Evolutionary conservation across 2,797 vertebrate species (phyloP).

Genomic region (Cygnus olor): DNA sequence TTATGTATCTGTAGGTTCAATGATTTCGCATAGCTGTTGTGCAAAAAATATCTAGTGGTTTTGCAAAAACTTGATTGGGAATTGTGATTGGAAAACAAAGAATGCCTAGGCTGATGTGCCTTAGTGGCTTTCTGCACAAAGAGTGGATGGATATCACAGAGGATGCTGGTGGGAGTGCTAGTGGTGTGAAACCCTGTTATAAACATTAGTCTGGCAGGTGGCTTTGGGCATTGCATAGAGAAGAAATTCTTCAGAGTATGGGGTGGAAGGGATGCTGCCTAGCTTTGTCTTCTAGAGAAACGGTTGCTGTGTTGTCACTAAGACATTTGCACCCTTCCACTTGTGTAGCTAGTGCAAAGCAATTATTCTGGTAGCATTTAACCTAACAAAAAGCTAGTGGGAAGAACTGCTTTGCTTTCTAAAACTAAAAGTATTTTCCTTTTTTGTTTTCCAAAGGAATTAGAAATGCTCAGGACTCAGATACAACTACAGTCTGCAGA

Average conservation of each 20-base stretch:
- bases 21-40: not conserved
- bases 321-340: not conserved
- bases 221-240: not conserved
- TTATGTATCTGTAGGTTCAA: not conserved
- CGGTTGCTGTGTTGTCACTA: rapidly evolving
- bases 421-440: not conserved
- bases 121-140: not conserved
- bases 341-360: rapidly evolving
- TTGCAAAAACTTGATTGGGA: not conserved
- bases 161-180: too few species aligned
- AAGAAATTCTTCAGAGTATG: rapidly evolving
- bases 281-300: too few species aligned
- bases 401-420: not conserved
- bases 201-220: not conserved
- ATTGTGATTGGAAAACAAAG: not conserved
- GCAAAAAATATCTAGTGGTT: not conserved
- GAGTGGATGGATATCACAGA: rapidly evolving
- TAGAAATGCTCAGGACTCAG: slow-evolving; percentile 85
- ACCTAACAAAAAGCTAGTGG: not conserved
- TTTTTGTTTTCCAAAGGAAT: slow-evolving; percentile 80
- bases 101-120: not conserved
- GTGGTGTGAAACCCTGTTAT: not conserved
- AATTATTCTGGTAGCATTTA: not conserved
- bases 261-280: rapidly evolving
- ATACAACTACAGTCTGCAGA: slow-evolving; percentile 84